Conservation (phyloP, 2,797 vertebrate species). For the Leucoraja ocellata region DNA sequence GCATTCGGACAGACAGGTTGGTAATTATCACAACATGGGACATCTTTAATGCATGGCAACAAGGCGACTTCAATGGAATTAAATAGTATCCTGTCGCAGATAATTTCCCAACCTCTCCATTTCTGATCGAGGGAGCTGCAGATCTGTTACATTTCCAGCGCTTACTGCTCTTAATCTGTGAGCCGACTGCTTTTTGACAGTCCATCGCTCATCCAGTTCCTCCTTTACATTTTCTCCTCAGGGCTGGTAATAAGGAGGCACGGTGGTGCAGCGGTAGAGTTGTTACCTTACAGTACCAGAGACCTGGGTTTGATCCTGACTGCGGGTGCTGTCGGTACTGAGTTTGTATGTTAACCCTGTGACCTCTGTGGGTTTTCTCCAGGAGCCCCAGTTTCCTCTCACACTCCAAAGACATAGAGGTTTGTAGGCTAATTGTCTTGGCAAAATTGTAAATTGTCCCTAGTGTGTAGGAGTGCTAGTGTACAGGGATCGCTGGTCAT, state of each 20-base stretch:
- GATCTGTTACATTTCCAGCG: not conserved
- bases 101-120: not conserved
- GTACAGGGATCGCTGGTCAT: too few species aligned
- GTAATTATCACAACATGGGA: not conserved
- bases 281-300: too few species aligned
- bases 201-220: not conserved
- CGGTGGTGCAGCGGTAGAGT: too few species aligned
- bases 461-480: too few species aligned
- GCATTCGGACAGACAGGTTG: not conserved
- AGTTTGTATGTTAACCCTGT: too few species aligned
- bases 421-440: too few species aligned
- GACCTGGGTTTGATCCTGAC: too few species aligned
- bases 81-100: not conserved
- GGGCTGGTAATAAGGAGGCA: not conserved
- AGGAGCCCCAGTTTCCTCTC: too few species aligned
- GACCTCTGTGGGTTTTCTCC: too few species aligned
- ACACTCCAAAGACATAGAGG: too few species aligned
- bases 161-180: not conserved
- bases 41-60: not conserved
- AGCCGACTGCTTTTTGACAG: not conserved
- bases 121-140: not conserved
- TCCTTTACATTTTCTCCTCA: not conserved
- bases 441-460: too few species aligned
- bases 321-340: too few species aligned
- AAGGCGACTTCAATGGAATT: not conserved